These are phyloP conservation scores for Bombus turneri DNA, from an alignment of 1,140 invertebrate genomes.

Conservation along the genomic window DNA sequence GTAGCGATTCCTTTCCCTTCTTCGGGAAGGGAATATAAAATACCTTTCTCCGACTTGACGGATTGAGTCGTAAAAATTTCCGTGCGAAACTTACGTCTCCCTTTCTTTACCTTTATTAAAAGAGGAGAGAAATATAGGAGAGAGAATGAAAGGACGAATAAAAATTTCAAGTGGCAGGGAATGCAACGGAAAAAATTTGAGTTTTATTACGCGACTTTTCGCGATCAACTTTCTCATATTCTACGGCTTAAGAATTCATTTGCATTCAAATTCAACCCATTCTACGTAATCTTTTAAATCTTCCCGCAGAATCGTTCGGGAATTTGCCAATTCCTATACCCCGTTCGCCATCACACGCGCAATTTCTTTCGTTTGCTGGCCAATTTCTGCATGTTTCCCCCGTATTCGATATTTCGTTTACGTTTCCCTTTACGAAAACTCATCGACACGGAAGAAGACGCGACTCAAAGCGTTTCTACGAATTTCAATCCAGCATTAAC, in stretches of 20 bases:
- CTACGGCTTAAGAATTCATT: neutral
- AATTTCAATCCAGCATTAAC: constrained; percentile 49
- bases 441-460: neutral
- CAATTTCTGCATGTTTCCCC: constrained; percentile 28
- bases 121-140: neutral
- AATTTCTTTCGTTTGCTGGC: constrained; percentile 4
- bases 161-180: neutral
- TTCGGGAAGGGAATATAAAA: constrained; percentile 33
- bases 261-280: neutral
- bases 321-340: neutral
- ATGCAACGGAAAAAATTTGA: neutral
- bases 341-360: neutral
- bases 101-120: neutral
- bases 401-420: neutral
- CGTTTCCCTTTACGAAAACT: neutral
- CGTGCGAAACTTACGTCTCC: neutral
- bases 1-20: constrained; percentile 10
- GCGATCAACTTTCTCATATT: constrained; percentile 27
- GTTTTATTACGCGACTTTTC: constrained; percentile 24
- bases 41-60: constrained; percentile 15
- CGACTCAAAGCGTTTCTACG: constrained; percentile 19
- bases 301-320: neutral
- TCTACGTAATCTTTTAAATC: neutral
- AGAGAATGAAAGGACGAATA: neutral
- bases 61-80: constrained; percentile 44